A percentile compares a stretch with the other conserved stretches of the same genome.
Conservation (phyloP, 1,140 invertebrate genomes). For the Philopotamus ludificatus region DNA sequence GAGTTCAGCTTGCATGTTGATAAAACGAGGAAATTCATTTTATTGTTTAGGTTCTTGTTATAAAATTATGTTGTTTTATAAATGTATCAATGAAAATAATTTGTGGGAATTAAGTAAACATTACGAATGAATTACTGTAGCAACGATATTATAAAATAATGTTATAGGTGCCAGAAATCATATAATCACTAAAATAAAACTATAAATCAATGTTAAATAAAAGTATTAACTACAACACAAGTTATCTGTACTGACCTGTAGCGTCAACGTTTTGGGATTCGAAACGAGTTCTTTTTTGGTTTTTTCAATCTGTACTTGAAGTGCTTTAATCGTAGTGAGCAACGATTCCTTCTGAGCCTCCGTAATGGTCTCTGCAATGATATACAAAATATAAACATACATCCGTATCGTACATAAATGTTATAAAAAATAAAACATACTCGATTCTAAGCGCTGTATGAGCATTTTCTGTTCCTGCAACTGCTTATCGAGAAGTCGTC, state of each 20-base stretch:
- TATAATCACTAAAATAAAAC: no score
- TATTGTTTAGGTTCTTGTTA: no score
- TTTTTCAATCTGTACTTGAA: conserved; percentile 75
- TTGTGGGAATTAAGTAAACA: no score
- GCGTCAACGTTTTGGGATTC: conserved; percentile 15
- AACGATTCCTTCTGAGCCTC: conserved; percentile 67
- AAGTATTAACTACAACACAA: background rate
- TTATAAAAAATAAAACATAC: conserved; percentile 45
- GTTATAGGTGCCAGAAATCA: no score
- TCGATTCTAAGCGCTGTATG: conserved; percentile 72
- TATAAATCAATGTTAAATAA: background rate
- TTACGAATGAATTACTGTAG: no score
- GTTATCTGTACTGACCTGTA: conserved; percentile 1
- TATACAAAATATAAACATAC: background rate
- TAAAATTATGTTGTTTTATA: no score
- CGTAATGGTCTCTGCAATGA: conserved; percentile 49
- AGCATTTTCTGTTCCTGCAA: conserved; percentile 73
- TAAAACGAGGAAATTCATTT: no score
- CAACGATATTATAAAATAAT: no score
- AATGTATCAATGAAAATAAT: no score
- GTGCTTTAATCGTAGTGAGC: conserved; percentile 71
- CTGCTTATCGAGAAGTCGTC: conserved; percentile 76
- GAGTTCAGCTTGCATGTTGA: no score
- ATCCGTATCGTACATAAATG: background rate
- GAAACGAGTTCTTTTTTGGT: conserved; percentile 64